Base-by-base conservation (phyloP, 2,113 vertebrate species). In the Muntiacus reevesi region DNA sequence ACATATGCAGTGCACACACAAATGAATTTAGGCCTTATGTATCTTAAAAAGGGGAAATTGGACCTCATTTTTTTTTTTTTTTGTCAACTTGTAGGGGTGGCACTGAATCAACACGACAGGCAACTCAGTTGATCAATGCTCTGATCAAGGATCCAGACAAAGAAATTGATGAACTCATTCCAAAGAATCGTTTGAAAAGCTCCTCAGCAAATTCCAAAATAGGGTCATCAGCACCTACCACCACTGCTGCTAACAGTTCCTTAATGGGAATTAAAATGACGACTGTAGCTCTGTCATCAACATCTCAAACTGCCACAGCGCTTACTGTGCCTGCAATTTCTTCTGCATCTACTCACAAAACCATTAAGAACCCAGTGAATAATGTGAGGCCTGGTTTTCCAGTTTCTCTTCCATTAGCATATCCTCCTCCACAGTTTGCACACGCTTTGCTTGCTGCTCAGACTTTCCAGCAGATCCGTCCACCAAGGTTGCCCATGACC, bases 101-200 rank as follows among this genome's bases (percentile, higher is more conserved):
- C 97, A 99, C 99, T 2, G 99, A 99, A 98, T 99, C 99, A 4
- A 99, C 99, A 52, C 99, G 99, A 94, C 99, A 99, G 97, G 99
- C 99, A 82, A 99, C 99, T 10, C 99, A 99, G 98, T 98, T 99
- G 97, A 99, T 99, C 97, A 99, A 99, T 60, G 99, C 99, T 94
- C 99, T 99, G 96, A 99, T 99, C 97, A 99, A 99, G 98, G 99
- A 99, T 99, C 99, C 99, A 15, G 99, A 99, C 98, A 99, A 99
- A 98, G 99, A 99, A 99, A 99, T 99, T 0, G 99, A 99, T 98
- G 99, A 99, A 98, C 99, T 99, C 89, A 99, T 99, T 98, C 99
- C 99, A 98, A 99, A 99, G 98, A 99, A 99, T 98, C 99, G 99
- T 98, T 99, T 99, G 99, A 99, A 99, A 98, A 99, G 99, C 81